Base-by-base conservation (phyloP, 2,113 vertebrate species). In the Brienomyrus brachyistius region DNA sequence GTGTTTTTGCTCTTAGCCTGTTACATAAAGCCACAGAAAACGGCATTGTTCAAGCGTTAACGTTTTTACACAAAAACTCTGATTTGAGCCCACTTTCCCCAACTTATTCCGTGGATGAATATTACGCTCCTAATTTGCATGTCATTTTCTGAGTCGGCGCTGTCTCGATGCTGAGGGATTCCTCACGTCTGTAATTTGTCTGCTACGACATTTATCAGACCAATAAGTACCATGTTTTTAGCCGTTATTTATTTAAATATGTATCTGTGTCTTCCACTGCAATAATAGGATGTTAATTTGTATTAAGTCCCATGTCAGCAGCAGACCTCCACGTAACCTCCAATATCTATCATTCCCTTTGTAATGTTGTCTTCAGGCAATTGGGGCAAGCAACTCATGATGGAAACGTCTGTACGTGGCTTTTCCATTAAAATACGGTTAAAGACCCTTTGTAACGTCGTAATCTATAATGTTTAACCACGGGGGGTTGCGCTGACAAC, bases 111-210 rank as follows among this genome's bases (percentile, higher is more conserved):
- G 93, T 91, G 92, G 94, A 94, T 94, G 90, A 91, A 94, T 96
- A 94, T 94, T 94, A 93, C 92, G 94, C 93, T 93, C 93, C 92
- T 95, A 94, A 95, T 95, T 91, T 92, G 93, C 92, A 93, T 92
- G 92, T 92, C 91, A 94, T 95, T 94, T 92, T 92, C 91, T 89
- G 91, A 92, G 90, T 86, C 40, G 74, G 66, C 1, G 47, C 85
- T 77, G 31, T 87, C 47, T 87, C 87, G 88, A 91, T 87, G 88
- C 66, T 15, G 85, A 93, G 91, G 54, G 91, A 91, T 92, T 51
- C 88, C 70, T 56, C 88, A 35, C 74, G 54, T 90, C 83, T 89
- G 89, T 92, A 92, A 92, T 91, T 90, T 89, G 88, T 89, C 89
- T 59, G 89, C 89, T 87, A 89, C 91, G 85, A 90, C 90, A 87